A percentile compares a stretch with the other conserved stretches of the same genome.
Evolutionary conservation across 64 coral and sea anemone genomes (phyloP).

Genomic region (Cladopsammia gracilis): DNA sequence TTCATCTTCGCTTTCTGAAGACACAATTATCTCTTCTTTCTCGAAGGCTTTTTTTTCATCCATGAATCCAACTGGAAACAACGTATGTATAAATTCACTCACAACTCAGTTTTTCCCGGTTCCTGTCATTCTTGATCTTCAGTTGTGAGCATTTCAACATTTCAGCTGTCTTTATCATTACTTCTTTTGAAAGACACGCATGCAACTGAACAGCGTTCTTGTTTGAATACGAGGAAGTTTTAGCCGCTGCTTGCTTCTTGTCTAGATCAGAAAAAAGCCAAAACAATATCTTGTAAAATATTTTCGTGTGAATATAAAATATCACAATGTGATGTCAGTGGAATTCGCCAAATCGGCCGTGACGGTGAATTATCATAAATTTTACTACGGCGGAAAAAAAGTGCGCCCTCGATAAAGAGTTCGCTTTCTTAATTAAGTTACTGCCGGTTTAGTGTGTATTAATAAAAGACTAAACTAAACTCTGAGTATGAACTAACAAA

Average conservation of each 20-base stretch:
- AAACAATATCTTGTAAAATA: background rate
- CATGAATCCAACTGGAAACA: background rate
- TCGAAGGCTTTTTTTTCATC: background rate
- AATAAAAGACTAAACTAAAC: no score
- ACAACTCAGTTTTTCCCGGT: background rate
- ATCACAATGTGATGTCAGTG: background rate
- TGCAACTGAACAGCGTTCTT: no score
- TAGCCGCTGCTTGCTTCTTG: no score
- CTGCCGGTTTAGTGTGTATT: no score
- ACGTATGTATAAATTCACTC: background rate
- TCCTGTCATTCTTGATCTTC: no score
- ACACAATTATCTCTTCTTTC: background rate
- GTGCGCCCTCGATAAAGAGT: no score
- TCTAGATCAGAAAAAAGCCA: background rate
- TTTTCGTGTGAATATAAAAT: background rate
- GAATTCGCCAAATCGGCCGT: background rate
- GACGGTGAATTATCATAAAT: conserved; percentile 12
- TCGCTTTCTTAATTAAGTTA: no score
- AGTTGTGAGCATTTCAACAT: no score
- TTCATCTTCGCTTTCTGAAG: conserved; percentile 22
- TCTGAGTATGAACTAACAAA: no score
- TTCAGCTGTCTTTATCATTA: no score
- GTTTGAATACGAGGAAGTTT: no score
- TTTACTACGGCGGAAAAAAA: background rate
- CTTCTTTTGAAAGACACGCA: no score